Base-by-base conservation (phyloP, 2,797 vertebrate genomes). In the Lutjanus campechanus region DNA sequence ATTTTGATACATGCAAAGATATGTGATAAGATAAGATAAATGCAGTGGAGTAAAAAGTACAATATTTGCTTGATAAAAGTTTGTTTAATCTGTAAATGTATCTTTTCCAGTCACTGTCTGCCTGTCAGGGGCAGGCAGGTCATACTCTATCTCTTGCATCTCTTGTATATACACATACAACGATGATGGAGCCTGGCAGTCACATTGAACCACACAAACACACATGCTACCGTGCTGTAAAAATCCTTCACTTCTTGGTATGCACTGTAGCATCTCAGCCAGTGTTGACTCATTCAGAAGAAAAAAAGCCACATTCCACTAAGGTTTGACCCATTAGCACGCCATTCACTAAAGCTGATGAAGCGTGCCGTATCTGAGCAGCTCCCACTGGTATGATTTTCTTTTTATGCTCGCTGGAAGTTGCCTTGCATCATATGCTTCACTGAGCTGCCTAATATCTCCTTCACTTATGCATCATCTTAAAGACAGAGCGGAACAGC, bases 381-480 rank as follows among this genome's bases (percentile, higher is more conserved):
- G 86, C 89, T 93, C 93, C 91, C 89, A 77, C 85, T 76, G 89
- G 88, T 76, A 54, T 72, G 76, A 56, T 85, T 86, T 85, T 84
- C 90, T 75, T 84, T 85, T 85, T 77, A 84, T 87, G 88, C 83
- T 83, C 16, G 49, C 82, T 81, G 77, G 78, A 86, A 87, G 89
- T 87, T 91, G 85, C 83, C 85, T 77, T 47, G 81, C 75, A 93
- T 93, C 83, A 88, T 63, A 88, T 83, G 90, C 92, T 91, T 90
- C 91, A 92, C 71, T 90, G 90, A 89, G 73, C 90, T 79, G 89
- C 85, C 71, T 89, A 90, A 93, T 91, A 86, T 79, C 78, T 90
- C 83, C 82, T 79, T 81, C 78, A 81, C 77, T 80, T 74, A 74
- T 70, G 79, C 51, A 82, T 85, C 66, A 55, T 83, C 59, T 73